Percentiles rank a stretch among this genome's conserved stretches.
Evolutionary conservation across 1,140 invertebrate genomes (phyloP).

Genomic region (Plodia interpunctella): DNA sequence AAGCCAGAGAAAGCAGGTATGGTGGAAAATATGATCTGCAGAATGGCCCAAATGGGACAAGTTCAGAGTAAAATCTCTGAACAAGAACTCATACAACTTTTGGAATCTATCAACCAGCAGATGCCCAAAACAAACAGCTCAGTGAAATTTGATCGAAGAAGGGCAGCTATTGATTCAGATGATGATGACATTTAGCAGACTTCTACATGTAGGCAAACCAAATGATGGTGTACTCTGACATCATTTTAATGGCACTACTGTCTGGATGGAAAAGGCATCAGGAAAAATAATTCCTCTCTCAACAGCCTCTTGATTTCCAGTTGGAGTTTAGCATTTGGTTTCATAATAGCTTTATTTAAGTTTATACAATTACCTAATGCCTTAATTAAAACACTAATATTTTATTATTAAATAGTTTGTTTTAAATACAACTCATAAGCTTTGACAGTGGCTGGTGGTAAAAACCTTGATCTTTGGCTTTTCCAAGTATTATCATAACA

Average conservation of each 20-base stretch:
- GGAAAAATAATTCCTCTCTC: too few relatives aligned
- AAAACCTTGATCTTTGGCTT: too few relatives aligned
- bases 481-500: too few relatives aligned
- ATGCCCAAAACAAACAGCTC: conserved; percentile 87
- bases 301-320: too few relatives aligned
- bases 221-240: neutral
- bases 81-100: conserved; percentile 88
- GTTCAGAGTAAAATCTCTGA: conserved; percentile 89
- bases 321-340: too few relatives aligned
- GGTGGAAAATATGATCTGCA: conserved; percentile 95
- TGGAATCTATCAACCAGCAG: conserved; percentile 92
- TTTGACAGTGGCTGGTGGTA: too few relatives aligned
- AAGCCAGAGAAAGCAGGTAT: conserved; percentile 97
- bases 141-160: conserved; percentile 92
- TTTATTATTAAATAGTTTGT: too few relatives aligned
- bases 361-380: too few relatives aligned
- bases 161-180: conserved; percentile 90
- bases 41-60: conserved; percentile 94
- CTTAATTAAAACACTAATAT: too few relatives aligned
- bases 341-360: too few relatives aligned
- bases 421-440: too few relatives aligned
- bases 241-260: neutral
- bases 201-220: conserved; percentile 9
- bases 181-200: conserved; percentile 79
- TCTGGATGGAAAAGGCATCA: neutral